Evolutionary conservation across 2,113 vertebrate genomes (phyloP).

Genomic region (Mormoops blainvillei): DNA sequence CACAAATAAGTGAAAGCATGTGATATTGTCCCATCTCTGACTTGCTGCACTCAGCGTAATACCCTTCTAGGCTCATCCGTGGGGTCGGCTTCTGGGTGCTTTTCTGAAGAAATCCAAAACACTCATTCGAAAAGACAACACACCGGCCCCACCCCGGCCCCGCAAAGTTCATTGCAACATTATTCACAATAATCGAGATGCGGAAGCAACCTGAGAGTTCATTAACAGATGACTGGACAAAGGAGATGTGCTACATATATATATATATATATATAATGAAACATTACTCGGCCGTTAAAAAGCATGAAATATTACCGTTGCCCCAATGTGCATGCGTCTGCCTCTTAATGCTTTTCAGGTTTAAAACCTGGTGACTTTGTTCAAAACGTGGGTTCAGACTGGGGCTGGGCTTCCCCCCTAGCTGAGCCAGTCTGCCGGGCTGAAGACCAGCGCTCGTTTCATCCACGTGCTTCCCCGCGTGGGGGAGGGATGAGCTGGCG

Average conservation of each 20-base stretch:
- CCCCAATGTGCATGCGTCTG: background rate
- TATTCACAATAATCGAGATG: background rate
- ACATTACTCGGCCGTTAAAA: background rate
- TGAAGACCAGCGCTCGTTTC: background rate
- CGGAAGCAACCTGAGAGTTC: background rate
- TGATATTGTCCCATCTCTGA: background rate
- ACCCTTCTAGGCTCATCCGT: background rate
- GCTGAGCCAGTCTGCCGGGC: background rate
- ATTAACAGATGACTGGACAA: background rate
- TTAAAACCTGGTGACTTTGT: background rate
- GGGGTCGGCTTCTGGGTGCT: background rate
- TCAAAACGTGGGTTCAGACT: too few species aligned
- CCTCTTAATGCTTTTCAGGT: background rate
- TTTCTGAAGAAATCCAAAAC: background rate
- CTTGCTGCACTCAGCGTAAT: background rate
- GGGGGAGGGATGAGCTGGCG: background rate
- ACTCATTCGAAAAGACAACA: background rate
- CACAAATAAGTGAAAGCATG: background rate
- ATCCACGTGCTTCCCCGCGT: background rate
- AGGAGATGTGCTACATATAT: background rate
- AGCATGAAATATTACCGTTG: background rate
- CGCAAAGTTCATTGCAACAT: too few species aligned
- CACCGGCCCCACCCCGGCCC: too few species aligned
- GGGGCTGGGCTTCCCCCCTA: background rate
- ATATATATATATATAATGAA: background rate